These are phyloP conservation scores for Frankliniella fusca DNA, from an alignment of 2,888 invertebrate genomes.

Conservation along the genomic window DNA sequence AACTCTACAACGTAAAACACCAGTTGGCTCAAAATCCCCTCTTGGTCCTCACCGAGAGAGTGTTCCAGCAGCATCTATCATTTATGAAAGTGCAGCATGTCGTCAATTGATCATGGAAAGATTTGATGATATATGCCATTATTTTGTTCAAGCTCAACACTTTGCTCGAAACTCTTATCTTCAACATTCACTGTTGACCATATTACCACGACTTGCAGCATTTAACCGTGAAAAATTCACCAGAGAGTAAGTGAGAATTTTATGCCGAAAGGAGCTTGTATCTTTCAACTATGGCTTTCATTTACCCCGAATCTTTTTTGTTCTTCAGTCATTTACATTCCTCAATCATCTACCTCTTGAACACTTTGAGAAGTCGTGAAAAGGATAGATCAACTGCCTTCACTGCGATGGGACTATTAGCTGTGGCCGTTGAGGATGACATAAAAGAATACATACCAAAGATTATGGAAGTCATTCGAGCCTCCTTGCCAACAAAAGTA, in stretches of 20 bases:
- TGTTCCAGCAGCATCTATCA: background rate
- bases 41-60: background rate
- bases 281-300: background rate
- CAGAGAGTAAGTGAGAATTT: conserved; percentile 50
- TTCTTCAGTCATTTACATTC: conserved; percentile 58
- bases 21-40: background rate
- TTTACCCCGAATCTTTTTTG: conserved; percentile 14
- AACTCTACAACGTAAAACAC: background rate
- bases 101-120: conserved; percentile 75
- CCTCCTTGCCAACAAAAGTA: conserved; percentile 62
- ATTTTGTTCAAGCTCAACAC: conserved; percentile 71
- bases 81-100: conserved; percentile 68
- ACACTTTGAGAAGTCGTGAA: conserved; percentile 72
- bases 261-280: background rate
- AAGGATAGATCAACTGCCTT: conserved; percentile 84
- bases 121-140: conserved; percentile 71
- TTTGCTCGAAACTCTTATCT: conserved; percentile 67
- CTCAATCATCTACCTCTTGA: conserved; percentile 73
- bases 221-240: conserved; percentile 81
- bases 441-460: conserved; percentile 74
- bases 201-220: conserved; percentile 90
- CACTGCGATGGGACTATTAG: conserved; percentile 83
- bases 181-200: conserved; percentile 78
- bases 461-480: conserved; percentile 79
- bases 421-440: conserved; percentile 79